Evolutionary conservation across 53 echinoderm and acorn worm genomes (phyloP).

Genomic region (Patiria pectinifera): DNA sequence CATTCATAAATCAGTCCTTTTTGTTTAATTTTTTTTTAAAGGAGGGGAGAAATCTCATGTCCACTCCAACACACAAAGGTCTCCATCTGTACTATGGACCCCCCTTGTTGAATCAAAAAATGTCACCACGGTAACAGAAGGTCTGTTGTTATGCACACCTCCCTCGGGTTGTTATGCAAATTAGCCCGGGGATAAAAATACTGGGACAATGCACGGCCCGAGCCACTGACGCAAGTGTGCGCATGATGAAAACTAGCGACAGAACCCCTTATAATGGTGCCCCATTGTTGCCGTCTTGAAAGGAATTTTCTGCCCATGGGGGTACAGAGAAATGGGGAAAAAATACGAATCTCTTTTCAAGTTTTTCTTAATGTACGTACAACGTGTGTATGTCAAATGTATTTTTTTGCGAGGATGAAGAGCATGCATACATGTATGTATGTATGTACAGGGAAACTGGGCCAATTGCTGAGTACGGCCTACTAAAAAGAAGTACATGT

Average conservation of each 20-base stretch:
- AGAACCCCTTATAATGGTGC: slow-evolving; percentile 5
- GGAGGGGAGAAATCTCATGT: background rate
- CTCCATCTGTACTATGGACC: slow-evolving; percentile 2
- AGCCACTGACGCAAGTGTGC: slow-evolving; percentile 30
- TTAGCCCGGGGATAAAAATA: slow-evolving; percentile 38
- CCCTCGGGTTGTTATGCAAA: slow-evolving; percentile 52
- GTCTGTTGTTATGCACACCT: slow-evolving; percentile 32
- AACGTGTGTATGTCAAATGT: too few relatives aligned
- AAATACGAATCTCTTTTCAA: background rate
- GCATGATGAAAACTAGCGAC: slow-evolving; percentile 3
- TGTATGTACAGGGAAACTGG: too few relatives aligned
- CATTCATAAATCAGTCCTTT: background rate
- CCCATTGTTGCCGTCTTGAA: slow-evolving; percentile 23
- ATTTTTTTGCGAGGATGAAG: too few relatives aligned
- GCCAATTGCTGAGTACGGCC: too few relatives aligned
- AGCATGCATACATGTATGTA: too few relatives aligned
- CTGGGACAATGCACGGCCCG: slow-evolving; percentile 15
- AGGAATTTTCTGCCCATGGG: background rate
- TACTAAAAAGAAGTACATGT: too few relatives aligned
- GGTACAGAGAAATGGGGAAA: background rate
- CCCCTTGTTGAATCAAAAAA: background rate
- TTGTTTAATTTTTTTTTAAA: background rate
- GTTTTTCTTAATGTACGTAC: too few relatives aligned
- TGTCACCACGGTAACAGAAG: slow-evolving; percentile 51
- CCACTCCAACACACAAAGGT: background rate